phyloP scores from a whole-genome alignment of 1,140 invertebrate genomes.

The Polypedilum pembai region DNA sequence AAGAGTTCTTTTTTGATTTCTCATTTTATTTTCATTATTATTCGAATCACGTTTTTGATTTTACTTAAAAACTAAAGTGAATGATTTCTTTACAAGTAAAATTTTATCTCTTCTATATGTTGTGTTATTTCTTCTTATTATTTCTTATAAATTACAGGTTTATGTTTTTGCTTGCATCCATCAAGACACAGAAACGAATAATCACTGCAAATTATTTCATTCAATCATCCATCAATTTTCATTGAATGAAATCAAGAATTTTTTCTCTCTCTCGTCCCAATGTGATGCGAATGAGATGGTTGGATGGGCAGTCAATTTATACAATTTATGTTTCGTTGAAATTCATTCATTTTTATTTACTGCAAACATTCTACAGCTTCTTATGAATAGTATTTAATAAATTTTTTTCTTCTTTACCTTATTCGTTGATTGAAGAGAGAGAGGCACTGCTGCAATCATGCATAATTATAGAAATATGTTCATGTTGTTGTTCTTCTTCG shows the following conservation, averaged over 20 bases:
- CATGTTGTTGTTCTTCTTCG: neutral
- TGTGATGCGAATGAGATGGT: neutral
- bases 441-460: neutral
- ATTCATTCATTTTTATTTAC: slow-evolving; percentile 14
- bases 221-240: slow-evolving; percentile 18
- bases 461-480: slow-evolving; percentile 19
- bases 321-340: slow-evolving; percentile 15
- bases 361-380: slow-evolving; percentile 16
- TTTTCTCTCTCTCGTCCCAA: neutral
- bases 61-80: neutral
- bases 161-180: slow-evolving; percentile 1
- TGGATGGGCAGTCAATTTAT: slow-evolving; percentile 16
- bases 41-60: slow-evolving; percentile 17
- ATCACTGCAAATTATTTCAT: slow-evolving; percentile 18
- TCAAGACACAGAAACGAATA: neutral
- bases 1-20: neutral
- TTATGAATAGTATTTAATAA: slow-evolving; percentile 7
- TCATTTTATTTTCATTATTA: neutral
- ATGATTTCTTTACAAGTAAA: neutral
- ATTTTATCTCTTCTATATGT: neutral
- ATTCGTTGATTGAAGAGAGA: neutral
- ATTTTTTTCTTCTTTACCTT: neutral
- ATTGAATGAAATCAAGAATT: slow-evolving; percentile 2
- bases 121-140: neutral
- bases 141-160: slow-evolving; percentile 18